phyloP scores from a whole-genome alignment of 2,888 invertebrate genomes.

The Melanostoma scalare region DNA sequence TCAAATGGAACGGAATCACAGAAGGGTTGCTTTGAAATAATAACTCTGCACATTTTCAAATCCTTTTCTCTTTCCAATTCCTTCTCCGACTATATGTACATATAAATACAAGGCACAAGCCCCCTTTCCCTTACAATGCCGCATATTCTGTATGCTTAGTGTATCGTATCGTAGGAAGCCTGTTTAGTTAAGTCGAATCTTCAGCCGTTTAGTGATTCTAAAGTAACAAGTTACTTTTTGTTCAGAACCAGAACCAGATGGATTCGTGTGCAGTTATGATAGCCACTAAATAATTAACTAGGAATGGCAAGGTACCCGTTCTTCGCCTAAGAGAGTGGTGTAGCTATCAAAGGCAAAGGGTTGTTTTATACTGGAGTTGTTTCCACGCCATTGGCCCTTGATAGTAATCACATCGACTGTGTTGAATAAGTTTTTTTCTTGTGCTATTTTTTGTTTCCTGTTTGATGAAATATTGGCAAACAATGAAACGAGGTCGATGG shows the following conservation, averaged over 20 bases:
- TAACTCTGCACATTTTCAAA: slow-evolving; percentile 58
- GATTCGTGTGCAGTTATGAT: slow-evolving; percentile 70
- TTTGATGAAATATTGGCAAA: slow-evolving; percentile 41
- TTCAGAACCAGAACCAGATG: slow-evolving; percentile 34
- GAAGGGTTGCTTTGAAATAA: slow-evolving; percentile 53
- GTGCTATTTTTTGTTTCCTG: slow-evolving; percentile 27
- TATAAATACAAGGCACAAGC: neutral
- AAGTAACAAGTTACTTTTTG: slow-evolving; percentile 62
- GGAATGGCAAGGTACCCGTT: slow-evolving; percentile 17
- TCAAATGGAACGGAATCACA: slow-evolving; percentile 57
- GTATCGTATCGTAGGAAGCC: slow-evolving; percentile 24
- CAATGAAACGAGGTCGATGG: slow-evolving; percentile 66
- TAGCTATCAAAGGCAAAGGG: slow-evolving; percentile 32
- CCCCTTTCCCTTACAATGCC: neutral
- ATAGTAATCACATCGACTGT: slow-evolving; percentile 62
- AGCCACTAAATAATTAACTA: slow-evolving; percentile 69
- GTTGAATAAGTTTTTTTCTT: slow-evolving; percentile 36
- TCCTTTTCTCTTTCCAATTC: slow-evolving; percentile 6
- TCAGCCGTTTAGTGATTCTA: slow-evolving; percentile 25
- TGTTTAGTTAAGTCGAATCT: neutral
- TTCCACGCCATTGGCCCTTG: slow-evolving; percentile 69
- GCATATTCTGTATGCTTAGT: no score
- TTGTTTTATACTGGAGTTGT: slow-evolving; percentile 52
- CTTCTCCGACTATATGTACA: neutral
- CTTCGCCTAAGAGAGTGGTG: neutral